These are phyloP conservation scores for Atherinomorus stipes DNA, from an alignment of 2,113 vertebrate genomes.

Conservation along the genomic window DNA sequence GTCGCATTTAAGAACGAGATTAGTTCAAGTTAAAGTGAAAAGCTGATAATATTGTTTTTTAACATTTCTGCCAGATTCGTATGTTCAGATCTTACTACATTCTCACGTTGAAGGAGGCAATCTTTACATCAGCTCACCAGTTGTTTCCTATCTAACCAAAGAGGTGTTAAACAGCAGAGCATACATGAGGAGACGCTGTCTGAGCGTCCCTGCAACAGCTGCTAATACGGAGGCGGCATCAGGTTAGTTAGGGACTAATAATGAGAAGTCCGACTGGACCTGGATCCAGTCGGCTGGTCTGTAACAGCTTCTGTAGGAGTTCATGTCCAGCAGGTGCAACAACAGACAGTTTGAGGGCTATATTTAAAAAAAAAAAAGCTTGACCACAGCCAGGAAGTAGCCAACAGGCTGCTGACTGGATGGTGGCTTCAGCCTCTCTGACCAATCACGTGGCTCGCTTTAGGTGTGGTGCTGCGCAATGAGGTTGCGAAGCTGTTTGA, in stretches of 20 bases:
- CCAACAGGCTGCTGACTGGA: not conserved
- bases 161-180: not conserved
- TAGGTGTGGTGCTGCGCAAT: slow-evolving; percentile 88
- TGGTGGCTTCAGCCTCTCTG: not conserved
- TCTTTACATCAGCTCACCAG: not conserved
- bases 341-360: not conserved
- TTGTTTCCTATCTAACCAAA: not conserved
- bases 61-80: not conserved
- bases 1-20: not conserved
- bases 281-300: too few relatives aligned
- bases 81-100: too few relatives aligned
- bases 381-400: not conserved
- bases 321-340: not conserved
- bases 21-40: not conserved
- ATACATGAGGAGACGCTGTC: not conserved
- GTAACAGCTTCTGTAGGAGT: not conserved
- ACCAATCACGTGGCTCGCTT: not conserved
- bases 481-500: slow-evolving; percentile 94
- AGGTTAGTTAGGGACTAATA: not conserved
- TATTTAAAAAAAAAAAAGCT: too few relatives aligned
- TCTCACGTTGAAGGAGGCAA: too few relatives aligned
- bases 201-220: not conserved
- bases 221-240: not conserved
- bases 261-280: not conserved
- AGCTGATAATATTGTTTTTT: not conserved